Evolutionary conservation across 2,797 vertebrate species (phyloP), one percentile per base, ranked within the genome.

Genomic region (Balearica regulorum): DNA sequence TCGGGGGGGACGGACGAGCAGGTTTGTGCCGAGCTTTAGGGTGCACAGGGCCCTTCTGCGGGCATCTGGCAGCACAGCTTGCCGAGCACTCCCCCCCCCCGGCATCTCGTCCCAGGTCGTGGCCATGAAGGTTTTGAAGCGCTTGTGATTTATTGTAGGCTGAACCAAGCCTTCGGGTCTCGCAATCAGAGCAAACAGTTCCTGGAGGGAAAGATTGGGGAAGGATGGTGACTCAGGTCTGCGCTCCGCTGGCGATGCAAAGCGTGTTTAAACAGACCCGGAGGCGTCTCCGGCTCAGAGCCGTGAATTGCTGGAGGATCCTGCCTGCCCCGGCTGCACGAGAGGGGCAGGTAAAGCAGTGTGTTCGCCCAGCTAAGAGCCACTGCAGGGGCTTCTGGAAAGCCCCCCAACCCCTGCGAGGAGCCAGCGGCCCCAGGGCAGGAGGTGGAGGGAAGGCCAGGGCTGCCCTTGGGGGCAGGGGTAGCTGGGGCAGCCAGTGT

Each of bases 251-350:
- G 58, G 26, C 14, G 5, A 5, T 6, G 33, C 53, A 11, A 21
- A 61, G 15, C 0, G 2, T 5, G 44, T 31, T 35, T 33, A 10
- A 21, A 58, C 7, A 26, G n/a, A 62, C 44, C 31, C 1, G 4
- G 58, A 39, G 31, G 37, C 64, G 33, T 25, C 64, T 44, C 64
- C 2, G 1, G 25, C 58, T 51, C n/a, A 2, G 57, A 25, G 62
- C 60, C 10, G 46, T 1, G 13, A 44, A 7, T 6, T 21, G 46
- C 24, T 0, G 1, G 9, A 46, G 35, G 31, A 54, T 73, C 58
- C 60, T 1, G 0, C 35, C 55, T 8, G 5, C 31, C 16, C 11
- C 4, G 4, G 17, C 19, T 16, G 28, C 62, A 6, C 26, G 26
- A 55, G 15, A 37, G 13, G 20, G 37, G 10, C 37, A 28, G 53